Evolutionary conservation across 2,113 vertebrate species (phyloP).

Genomic region (Notechis scutatus): DNA sequence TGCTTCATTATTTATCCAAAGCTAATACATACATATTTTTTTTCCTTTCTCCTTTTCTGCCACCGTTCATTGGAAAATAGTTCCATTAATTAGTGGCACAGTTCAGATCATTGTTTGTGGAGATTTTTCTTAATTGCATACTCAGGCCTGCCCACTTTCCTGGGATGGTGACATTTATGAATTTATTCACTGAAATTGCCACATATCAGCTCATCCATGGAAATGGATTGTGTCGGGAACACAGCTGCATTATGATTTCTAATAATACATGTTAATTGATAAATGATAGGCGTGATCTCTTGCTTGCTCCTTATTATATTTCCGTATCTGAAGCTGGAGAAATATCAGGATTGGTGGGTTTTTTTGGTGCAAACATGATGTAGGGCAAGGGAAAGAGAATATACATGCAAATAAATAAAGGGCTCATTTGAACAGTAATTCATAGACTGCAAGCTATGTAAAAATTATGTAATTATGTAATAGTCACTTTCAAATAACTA

Average conservation of each 20-base stretch:
- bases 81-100: conserved; percentile 53
- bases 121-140: conserved; percentile 51
- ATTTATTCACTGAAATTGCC: conserved; percentile 58
- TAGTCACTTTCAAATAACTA: background rate
- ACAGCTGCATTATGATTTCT: conserved; percentile 62
- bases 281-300: conserved; percentile 54
- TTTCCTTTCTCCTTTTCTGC: background rate
- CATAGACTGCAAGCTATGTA: background rate
- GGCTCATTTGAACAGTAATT: background rate
- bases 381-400: background rate
- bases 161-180: conserved; percentile 54
- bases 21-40: background rate
- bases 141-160: conserved; percentile 38
- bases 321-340: conserved; percentile 25
- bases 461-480: background rate
- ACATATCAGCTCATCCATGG: conserved; percentile 45
- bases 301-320: conserved; percentile 54
- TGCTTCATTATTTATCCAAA: conserved; percentile 7
- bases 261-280: conserved; percentile 64
- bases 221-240: conserved; percentile 58
- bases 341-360: background rate
- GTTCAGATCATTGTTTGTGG: conserved; percentile 50
- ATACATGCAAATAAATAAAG: background rate
- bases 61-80: conserved; percentile 28
- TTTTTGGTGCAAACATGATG: background rate